Percentiles rank a stretch among this genome's conserved stretches.
Conservation (phyloP, 2,113 vertebrate genomes). For the Dermatemys mawii region DNA sequence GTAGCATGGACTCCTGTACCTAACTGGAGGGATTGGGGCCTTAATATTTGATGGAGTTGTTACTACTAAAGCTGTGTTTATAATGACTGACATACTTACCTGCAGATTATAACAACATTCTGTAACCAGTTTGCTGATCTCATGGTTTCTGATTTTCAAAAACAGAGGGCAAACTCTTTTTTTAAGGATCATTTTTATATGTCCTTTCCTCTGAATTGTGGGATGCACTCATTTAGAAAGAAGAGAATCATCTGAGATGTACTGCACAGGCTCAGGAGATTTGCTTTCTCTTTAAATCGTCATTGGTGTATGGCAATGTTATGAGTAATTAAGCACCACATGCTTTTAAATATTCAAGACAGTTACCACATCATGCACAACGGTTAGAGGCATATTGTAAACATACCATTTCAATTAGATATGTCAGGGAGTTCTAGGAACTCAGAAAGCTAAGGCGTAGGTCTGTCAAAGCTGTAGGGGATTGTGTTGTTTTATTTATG, state of each 20-base stretch:
- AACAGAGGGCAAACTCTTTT: background rate
- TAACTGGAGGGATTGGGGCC: background rate
- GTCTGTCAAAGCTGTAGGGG: background rate
- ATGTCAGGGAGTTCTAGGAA: background rate
- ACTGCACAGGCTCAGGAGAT: background rate
- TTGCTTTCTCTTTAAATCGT: background rate
- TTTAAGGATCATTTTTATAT: background rate
- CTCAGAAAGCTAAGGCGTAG: background rate
- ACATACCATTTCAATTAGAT: constrained; percentile 17
- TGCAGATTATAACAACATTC: background rate
- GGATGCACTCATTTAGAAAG: background rate
- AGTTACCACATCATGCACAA: background rate
- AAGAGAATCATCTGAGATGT: background rate
- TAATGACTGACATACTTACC: background rate
- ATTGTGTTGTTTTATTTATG: background rate
- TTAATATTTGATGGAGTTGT: background rate
- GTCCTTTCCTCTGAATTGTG: background rate
- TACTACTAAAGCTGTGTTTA: background rate
- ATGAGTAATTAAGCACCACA: constrained; percentile 3
- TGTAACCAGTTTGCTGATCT: constrained; percentile 8
- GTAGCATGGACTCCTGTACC: rapidly evolving
- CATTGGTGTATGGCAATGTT: background rate
- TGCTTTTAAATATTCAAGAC: background rate
- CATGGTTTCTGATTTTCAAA: background rate
- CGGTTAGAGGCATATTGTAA: background rate